A percentile compares a stretch with the other conserved stretches of the same genome.
Evolutionary conservation across 2,113 vertebrate species (phyloP).

Genomic region (Tilapia sparmanii): DNA sequence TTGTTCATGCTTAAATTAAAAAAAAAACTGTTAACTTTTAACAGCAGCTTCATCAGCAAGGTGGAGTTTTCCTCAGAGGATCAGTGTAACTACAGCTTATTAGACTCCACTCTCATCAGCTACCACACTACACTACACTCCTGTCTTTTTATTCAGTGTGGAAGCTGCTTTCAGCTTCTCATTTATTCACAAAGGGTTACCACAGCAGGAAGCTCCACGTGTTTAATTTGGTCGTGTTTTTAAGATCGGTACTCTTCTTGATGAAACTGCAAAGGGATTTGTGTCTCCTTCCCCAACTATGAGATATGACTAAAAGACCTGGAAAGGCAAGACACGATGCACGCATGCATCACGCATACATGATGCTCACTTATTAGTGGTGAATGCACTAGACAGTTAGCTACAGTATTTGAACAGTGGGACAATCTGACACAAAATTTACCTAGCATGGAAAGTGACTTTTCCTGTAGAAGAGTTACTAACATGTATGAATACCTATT

Average conservation of each 20-base stretch:
- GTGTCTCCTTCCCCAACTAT: background rate
- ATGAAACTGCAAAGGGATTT: background rate
- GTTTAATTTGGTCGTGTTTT: background rate
- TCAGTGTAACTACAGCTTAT: background rate
- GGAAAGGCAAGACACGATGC: background rate
- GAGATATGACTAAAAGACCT: background rate
- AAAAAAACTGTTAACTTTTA: too few relatives aligned
- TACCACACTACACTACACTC: background rate
- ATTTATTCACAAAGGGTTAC: background rate
- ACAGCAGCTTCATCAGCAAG: background rate
- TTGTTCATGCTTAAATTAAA: background rate
- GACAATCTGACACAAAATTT: background rate
- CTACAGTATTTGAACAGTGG: background rate
- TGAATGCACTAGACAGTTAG: background rate
- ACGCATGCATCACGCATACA: background rate
- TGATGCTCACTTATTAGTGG: background rate
- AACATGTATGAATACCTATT: background rate
- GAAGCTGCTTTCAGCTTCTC: background rate
- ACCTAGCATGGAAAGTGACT: background rate
- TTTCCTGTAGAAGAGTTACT: background rate
- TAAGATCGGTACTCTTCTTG: rapidly evolving
- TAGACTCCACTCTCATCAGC: background rate
- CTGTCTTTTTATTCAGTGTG: background rate
- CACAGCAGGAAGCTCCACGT: background rate
- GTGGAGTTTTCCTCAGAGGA: background rate